Conservation (phyloP, 2,888 invertebrate genomes). For the Agrochola litura region DNA sequence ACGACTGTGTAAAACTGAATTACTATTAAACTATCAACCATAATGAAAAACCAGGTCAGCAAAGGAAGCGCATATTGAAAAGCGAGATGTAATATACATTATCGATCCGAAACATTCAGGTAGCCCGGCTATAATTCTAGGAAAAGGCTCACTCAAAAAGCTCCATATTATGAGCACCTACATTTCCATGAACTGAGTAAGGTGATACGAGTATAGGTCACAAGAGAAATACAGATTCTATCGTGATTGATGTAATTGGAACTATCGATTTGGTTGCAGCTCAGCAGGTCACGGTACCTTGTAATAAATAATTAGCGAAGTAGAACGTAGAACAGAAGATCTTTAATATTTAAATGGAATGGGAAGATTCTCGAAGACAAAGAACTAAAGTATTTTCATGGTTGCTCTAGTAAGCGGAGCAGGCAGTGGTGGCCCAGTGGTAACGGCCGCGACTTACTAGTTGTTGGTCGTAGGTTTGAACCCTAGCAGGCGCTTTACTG, state of each 20-base stretch:
- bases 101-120: slow-evolving; percentile 13
- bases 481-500: no score
- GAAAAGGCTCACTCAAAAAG: slow-evolving; percentile 29
- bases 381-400: background rate
- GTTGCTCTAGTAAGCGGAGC: background rate
- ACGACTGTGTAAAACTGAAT: no score
- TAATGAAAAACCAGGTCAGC: background rate
- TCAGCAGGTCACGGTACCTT: background rate
- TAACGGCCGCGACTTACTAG: no score
- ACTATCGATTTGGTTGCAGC: slow-evolving; percentile 39
- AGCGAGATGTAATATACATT: background rate
- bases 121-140: slow-evolving; percentile 18
- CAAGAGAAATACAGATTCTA: slow-evolving; percentile 6
- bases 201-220: slow-evolving; percentile 41
- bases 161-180: background rate
- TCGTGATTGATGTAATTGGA: slow-evolving; percentile 29
- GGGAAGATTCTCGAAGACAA: background rate
- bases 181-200: slow-evolving; percentile 11
- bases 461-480: no score
- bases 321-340: background rate
- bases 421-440: no score
- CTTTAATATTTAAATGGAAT: background rate
- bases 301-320: slow-evolving; percentile 8
- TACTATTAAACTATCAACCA: background rate
- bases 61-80: background rate